phyloP scores from a whole-genome alignment of 2,113 vertebrate species.

The Psittacula cyanocephala region DNA sequence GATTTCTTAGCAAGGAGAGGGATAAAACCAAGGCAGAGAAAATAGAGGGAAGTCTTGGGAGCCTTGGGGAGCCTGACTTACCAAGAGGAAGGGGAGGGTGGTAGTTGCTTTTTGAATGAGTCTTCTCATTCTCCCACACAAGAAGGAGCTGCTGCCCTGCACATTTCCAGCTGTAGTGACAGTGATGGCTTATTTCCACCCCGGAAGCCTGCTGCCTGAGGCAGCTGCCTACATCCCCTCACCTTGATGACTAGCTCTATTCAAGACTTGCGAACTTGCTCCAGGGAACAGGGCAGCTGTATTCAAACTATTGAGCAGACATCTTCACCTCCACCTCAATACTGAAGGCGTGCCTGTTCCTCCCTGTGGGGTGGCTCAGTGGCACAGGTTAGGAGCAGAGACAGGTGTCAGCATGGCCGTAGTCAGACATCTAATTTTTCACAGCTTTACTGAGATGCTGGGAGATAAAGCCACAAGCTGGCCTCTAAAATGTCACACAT shows the following conservation, averaged over 20 bases:
- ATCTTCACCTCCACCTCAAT: background rate
- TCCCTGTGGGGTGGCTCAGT: background rate
- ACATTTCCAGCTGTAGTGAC: background rate
- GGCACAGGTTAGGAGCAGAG: background rate
- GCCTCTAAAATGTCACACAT: constrained; percentile 49
- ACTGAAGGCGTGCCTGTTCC: background rate
- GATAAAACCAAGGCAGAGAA: background rate
- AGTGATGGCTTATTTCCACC: background rate
- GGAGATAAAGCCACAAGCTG: constrained; percentile 24
- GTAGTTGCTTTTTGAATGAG: background rate
- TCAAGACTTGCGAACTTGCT: background rate
- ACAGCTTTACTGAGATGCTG: background rate
- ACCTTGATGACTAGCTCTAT: background rate
- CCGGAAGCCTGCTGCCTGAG: background rate
- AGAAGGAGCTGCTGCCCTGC: background rate
- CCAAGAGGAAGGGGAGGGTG: background rate
- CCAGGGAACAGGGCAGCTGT: constrained; percentile 19
- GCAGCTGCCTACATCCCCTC: constrained; percentile 10
- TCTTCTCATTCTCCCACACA: background rate
- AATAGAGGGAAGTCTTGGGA: background rate
- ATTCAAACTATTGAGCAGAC: constrained; percentile 29
- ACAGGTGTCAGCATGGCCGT: constrained; percentile 27
- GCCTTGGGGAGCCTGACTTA: background rate
- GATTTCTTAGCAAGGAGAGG: background rate
- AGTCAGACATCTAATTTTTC: constrained; percentile 6